These are phyloP conservation scores for Sparidentex hasta DNA, from an alignment of 2,797 vertebrate species.

Conservation along the genomic window DNA sequence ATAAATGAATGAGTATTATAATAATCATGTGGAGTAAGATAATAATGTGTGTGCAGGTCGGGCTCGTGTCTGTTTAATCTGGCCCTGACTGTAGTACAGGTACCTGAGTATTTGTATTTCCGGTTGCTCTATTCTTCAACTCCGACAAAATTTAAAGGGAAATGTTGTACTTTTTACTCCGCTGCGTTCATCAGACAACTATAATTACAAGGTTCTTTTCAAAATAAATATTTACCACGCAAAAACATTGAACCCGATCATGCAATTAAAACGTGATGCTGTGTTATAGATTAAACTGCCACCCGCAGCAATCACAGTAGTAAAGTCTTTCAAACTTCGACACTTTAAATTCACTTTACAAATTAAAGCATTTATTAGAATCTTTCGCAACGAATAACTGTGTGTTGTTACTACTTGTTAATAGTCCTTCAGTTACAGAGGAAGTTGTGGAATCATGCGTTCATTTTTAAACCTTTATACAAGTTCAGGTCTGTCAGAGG, in stretches of 20 bases:
- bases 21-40: no score
- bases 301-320: no score
- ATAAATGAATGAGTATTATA: no score
- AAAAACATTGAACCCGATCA: background rate
- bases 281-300: background rate
- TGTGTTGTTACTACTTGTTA: background rate
- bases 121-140: background rate
- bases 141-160: background rate
- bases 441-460: background rate
- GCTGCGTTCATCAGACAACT: background rate
- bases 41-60: no score
- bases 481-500: background rate
- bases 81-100: background rate
- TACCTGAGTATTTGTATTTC: slow-evolving; percentile 6
- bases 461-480: background rate
- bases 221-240: background rate
- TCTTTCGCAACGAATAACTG: no score
- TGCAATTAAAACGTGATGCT: background rate
- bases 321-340: no score
- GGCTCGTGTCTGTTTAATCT: no score
- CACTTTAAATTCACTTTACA: background rate
- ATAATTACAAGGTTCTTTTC: background rate
- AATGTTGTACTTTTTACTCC: background rate
- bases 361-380: no score
- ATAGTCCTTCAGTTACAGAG: background rate